phyloP scores from a whole-genome alignment of 23 tunicate genomes.

The Aplidium turbinatum region DNA sequence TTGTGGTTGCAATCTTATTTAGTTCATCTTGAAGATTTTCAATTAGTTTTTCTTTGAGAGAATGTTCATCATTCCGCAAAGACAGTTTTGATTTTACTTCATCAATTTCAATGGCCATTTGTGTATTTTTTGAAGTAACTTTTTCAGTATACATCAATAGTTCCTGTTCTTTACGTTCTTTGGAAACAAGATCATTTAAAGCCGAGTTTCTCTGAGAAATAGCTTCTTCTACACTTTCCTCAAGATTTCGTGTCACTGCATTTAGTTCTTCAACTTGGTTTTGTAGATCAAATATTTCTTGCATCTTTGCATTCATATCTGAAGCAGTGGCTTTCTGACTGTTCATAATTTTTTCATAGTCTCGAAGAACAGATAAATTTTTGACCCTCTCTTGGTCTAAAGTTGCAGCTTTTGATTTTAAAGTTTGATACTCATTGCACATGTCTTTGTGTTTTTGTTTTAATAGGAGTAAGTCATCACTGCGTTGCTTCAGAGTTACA shows the following conservation, averaged over 20 bases:
- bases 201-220: conserved; percentile 28
- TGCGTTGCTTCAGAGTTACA: too few relatives aligned
- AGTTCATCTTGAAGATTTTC: conserved; percentile 18
- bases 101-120: conserved; percentile 65
- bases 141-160: conserved; percentile 66
- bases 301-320: conserved; percentile 56
- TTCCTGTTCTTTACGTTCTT: conserved; percentile 80
- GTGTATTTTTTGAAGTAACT: conserved; percentile 80
- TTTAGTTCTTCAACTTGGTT: conserved; percentile 29
- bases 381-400: conserved; percentile 57
- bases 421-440: conserved; percentile 51
- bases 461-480: too few relatives aligned
- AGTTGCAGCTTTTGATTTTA: conserved; percentile 48
- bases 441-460: conserved; percentile 66
- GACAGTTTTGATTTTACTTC: conserved; percentile 40
- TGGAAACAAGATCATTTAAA: conserved; percentile 31
- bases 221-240: conserved; percentile 37
- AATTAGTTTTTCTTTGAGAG: not conserved
- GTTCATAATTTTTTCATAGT: conserved; percentile 75
- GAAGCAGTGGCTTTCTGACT: conserved; percentile 71
- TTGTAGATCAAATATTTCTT: conserved; percentile 38
- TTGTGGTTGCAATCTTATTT: conserved; percentile 15
- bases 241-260: conserved; percentile 19
- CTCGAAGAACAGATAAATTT: conserved; percentile 42
- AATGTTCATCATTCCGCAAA: conserved; percentile 11